A percentile compares a stretch with the other conserved stretches of the same genome.
These are phyloP conservation scores for Orientallactaga bullata DNA, from an alignment of 2,113 vertebrate species.

Conservation along the genomic window DNA sequence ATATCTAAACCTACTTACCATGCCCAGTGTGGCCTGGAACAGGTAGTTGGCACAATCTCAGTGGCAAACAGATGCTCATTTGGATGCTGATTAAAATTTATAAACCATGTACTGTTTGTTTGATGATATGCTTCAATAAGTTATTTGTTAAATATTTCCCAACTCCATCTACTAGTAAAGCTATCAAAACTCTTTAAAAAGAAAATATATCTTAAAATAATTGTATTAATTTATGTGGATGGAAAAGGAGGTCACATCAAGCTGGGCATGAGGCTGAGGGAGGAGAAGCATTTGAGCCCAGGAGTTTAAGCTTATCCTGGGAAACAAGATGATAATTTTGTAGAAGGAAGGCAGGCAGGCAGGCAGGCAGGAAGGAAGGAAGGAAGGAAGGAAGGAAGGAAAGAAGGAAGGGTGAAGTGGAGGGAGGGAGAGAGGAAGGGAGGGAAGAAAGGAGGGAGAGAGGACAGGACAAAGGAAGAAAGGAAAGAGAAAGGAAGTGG, in stretches of 20 bases:
- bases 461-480: not conserved
- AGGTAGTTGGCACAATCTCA: constrained; percentile 53
- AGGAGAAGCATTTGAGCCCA: not conserved
- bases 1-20: not conserved
- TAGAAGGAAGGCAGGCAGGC: not conserved
- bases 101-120: not conserved
- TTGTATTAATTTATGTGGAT: not conserved
- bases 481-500: too few relatives aligned
- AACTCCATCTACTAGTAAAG: not conserved
- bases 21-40: not conserved
- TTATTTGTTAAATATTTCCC: constrained; percentile 49
- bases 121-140: not conserved
- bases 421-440: not conserved
- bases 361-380: not conserved
- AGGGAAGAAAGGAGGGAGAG: not conserved
- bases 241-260: not conserved
- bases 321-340: not conserved
- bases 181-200: constrained; percentile 10
- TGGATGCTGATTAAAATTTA: constrained; percentile 66
- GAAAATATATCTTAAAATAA: not conserved
- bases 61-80: constrained; percentile 66
- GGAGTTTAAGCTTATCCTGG: not conserved
- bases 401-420: too few relatives aligned
- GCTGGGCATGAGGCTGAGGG: not conserved
- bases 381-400: not conserved